A percentile compares a stretch with the other conserved stretches of the same genome.
phyloP scores from a whole-genome alignment of 2,888 invertebrate species.

The Diplazon laetatorius region DNA sequence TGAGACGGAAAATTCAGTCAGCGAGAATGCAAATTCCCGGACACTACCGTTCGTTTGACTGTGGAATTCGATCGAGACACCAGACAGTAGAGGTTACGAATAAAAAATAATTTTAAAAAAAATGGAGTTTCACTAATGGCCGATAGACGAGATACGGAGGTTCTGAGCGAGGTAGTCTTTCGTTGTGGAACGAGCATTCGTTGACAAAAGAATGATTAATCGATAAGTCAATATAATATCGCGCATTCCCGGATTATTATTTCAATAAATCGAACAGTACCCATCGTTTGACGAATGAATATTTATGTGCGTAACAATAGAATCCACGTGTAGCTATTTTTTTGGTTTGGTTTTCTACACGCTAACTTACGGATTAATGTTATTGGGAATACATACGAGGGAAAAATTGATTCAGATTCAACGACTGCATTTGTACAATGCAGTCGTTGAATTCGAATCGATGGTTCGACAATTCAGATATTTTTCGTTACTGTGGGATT shows the following conservation, averaged over 20 bases:
- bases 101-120: slow-evolving; percentile 11
- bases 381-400: too few relatives aligned
- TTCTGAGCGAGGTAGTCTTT: background rate
- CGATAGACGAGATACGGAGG: slow-evolving; percentile 19
- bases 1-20: slow-evolving; percentile 38
- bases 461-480: too few relatives aligned
- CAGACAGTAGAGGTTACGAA: slow-evolving; percentile 56
- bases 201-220: slow-evolving; percentile 24
- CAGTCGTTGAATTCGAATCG: too few relatives aligned
- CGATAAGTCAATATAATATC: slow-evolving; percentile 8
- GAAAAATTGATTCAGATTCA: too few relatives aligned
- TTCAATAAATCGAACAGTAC: slow-evolving; percentile 3
- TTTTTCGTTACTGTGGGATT: too few relatives aligned
- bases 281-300: slow-evolving; percentile 4
- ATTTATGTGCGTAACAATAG: slow-evolving; percentile 11
- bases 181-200: background rate
- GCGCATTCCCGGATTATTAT: slow-evolving; percentile 13
- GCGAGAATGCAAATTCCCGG: slow-evolving; percentile 60
- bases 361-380: too few relatives aligned
- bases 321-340: too few relatives aligned
- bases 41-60: slow-evolving; percentile 59
- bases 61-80: slow-evolving; percentile 62
- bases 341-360: too few relatives aligned
- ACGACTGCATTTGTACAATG: too few relatives aligned
- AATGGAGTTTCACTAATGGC: slow-evolving; percentile 52